These are phyloP conservation scores for Trachurus trachurus DNA, from an alignment of 2,797 vertebrate genomes.

Conservation along the genomic window DNA sequence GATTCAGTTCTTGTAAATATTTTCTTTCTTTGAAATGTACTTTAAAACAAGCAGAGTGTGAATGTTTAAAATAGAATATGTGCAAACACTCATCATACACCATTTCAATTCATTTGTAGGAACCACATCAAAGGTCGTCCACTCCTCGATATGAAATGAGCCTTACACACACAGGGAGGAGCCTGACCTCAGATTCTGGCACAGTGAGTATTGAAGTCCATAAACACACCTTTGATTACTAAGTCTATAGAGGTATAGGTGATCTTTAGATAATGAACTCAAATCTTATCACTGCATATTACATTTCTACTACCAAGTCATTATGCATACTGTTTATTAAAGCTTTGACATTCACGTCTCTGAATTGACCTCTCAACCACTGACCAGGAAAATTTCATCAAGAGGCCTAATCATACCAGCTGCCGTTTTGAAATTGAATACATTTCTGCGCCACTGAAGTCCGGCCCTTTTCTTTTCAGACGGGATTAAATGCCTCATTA, in stretches of 20 bases:
- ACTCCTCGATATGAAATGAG: constrained; percentile 65
- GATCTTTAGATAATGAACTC: neutral
- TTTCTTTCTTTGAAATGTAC: neutral
- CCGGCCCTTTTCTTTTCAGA: constrained; percentile 74
- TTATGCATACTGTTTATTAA: neutral
- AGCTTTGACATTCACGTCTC: neutral
- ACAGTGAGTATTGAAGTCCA: constrained; percentile 54
- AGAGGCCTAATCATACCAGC: neutral
- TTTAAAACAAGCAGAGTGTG: neutral
- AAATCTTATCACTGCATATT: neutral
- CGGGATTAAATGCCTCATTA: constrained; percentile 84
- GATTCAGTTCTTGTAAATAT: constrained; percentile 92
- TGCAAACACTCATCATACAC: constrained; percentile 2
- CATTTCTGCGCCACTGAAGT: constrained; percentile 1
- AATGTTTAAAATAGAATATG: neutral
- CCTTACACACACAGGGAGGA: constrained; percentile 59
- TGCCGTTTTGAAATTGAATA: neutral
- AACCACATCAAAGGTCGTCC: constrained; percentile 67
- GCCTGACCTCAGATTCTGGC: constrained; percentile 65
- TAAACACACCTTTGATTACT: neutral
- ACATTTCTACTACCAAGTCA: neutral
- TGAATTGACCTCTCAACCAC: neutral
- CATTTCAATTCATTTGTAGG: constrained; percentile 68
- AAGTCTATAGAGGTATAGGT: constrained; percentile 6
- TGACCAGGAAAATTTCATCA: neutral